Evolutionary conservation across 1,140 invertebrate species (phyloP), one percentile per base, ranked within the genome.

Genomic region (Uloborus diversus): DNA sequence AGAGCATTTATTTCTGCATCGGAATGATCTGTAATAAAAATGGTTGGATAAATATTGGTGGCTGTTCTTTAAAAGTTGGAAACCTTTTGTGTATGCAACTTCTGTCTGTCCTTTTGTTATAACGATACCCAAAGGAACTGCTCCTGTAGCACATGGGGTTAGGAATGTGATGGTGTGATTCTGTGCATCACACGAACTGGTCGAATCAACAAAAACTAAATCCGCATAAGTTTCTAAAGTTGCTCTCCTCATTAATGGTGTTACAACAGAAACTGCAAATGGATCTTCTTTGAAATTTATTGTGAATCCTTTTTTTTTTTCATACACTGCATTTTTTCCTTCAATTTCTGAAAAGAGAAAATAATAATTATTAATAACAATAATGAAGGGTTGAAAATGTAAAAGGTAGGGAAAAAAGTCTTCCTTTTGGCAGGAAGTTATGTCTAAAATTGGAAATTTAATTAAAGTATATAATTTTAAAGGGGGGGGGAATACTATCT

Each of bases 51-150:
- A 23, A 30, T 64, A 3, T 20, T 23, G n/a, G 0, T n/a, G 4
- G 2, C 3, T 64, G 25, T 64, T 17, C 9, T 20, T 17, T 28
- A 69, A 28, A 7, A 69, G 65, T 7, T 49, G 25, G 28, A 69
- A 69, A 28, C 65, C 65, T 51, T 11, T 30, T 53, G 11, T 27
- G 25, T 69, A 69, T 33, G 27, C 14, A 4, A 53, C 49, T 17
- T 33, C 17, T 33, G 49, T 69, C 20, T 69, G 32, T 4, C 65
- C 65, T 69, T 69, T 69, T 13, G 65, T 69, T 11, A 69, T 69
- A n/a, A 69, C 30, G 23, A 69, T 23, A 20, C 11, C 65, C 4
- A 69, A 32, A 3, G 65, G 65, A n/a, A 53, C 27, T 11, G 49
- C 37, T 17, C 65, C 65, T 32, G 65, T 47, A 30, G 65, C 20